phyloP scores from a whole-genome alignment of 2,888 invertebrate genomes.

The Dryadula phaetusa region DNA sequence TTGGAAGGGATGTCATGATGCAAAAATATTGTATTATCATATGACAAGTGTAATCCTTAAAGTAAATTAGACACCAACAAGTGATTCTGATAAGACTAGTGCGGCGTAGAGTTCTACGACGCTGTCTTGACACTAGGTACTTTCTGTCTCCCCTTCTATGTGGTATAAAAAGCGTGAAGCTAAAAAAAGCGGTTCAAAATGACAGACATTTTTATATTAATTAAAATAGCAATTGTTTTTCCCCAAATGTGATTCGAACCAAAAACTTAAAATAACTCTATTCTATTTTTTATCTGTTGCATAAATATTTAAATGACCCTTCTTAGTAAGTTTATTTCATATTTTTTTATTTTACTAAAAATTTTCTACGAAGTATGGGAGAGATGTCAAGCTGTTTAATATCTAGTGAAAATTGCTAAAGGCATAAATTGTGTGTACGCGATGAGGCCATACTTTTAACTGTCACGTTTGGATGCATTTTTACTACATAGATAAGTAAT shows the following conservation, averaged over 20 bases:
- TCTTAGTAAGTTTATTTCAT: neutral
- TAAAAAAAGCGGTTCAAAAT: too few relatives aligned
- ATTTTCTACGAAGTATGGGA: conserved; percentile 3
- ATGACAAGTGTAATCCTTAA: too few relatives aligned
- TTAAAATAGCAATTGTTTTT: too few relatives aligned
- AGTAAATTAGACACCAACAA: too few relatives aligned
- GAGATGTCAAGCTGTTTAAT: conserved; percentile 13
- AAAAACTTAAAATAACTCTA: neutral
- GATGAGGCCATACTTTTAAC: conserved; percentile 4
- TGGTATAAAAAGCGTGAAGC: too few relatives aligned
- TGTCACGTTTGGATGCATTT: neutral
- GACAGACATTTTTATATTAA: too few relatives aligned
- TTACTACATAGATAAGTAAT: neutral
- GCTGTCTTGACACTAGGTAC: too few relatives aligned
- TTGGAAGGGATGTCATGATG: too few relatives aligned
- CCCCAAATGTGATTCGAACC: neutral
- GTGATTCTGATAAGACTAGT: too few relatives aligned
- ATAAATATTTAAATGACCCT: neutral
- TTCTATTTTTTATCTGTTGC: neutral
- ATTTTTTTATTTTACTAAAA: neutral
- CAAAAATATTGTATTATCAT: too few relatives aligned
- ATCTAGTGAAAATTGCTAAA: conserved; percentile 17
- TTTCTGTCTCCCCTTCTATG: too few relatives aligned
- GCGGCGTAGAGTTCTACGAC: too few relatives aligned
- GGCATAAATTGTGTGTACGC: conserved; percentile 11